Base-by-base conservation (phyloP, 2,113 vertebrate genomes). In the Equus quagga region DNA sequence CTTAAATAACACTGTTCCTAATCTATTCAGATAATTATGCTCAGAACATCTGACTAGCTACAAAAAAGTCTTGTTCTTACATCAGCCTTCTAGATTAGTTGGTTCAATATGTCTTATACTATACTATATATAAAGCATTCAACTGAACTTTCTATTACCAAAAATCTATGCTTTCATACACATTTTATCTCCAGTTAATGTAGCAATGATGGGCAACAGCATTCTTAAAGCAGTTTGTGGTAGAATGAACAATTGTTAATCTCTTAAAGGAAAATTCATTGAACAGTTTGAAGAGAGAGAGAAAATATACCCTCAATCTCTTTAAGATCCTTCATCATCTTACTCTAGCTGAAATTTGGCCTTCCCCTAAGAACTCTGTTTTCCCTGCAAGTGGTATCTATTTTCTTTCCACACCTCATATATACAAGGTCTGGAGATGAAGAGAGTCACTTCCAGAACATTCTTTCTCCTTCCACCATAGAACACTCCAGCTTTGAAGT, bases 91-190 rank as follows among this genome's bases (percentile, higher is more conserved):
- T 96, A 96, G 72, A 98, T 86, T 94, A 98, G 93, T 64, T 82
- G 41, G n/a, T 83, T 75, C 51, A 82, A 62, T 72, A 65, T 13
- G 24, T 73, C 93, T 84, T 93, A 97, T 28, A 75, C 46, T 88
- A 93, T 31, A 58, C 33, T 97, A 98, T 92, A 95, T 91, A 41
- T 88, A 97, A 46, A 97, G 7, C 26, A 93, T 88, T 94, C 92
- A 97, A 91, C 46, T 96, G 67, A 98, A 96, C 23, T 88, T 96
- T 56, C 79, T 89, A 83, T 92, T 96, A 93, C 58, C 75, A 93
- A 97, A 95, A 98, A 97, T 86, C 83, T 92, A 31, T 97, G 62
- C 65, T 88, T 51, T 97, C 81, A 96, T 86, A 98, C 98, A 93
- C 62, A 95, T 94, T 95, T 97, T 4, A 96, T 97, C 83, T 95